Conservation (phyloP, 2,888 invertebrate species). For the Aproaerema taeniolella region DNA sequence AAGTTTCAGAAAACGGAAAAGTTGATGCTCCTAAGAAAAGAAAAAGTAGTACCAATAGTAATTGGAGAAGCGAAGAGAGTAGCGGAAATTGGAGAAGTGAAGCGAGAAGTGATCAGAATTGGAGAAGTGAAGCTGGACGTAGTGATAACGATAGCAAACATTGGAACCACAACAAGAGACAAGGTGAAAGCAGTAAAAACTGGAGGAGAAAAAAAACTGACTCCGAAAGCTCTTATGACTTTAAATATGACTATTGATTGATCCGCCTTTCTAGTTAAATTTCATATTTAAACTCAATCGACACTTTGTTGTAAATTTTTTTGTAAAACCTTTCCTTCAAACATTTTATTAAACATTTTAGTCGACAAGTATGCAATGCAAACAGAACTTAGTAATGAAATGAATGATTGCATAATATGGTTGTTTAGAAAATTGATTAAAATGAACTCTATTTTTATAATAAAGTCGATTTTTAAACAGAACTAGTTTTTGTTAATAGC, state of each 20-base stretch:
- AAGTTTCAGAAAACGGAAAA: constrained; percentile 17
- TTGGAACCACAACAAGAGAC: too few relatives aligned
- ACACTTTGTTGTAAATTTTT: too few relatives aligned
- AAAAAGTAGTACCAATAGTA: neutral
- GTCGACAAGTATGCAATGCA: too few relatives aligned
- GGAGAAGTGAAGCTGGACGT: constrained; percentile 1
- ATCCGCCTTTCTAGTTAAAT: neutral
- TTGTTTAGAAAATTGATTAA: too few relatives aligned
- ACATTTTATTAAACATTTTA: too few relatives aligned
- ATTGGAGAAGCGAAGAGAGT: neutral
- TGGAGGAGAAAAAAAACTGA: constrained; percentile 16
- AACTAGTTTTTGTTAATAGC: too few relatives aligned
- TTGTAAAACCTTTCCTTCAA: too few relatives aligned
- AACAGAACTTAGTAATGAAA: too few relatives aligned
- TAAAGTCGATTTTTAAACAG: too few relatives aligned
- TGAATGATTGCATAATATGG: too few relatives aligned
- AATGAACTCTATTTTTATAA: too few relatives aligned
- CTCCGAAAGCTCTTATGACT: constrained; percentile 34
- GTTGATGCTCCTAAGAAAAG: neutral
- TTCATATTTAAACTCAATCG: too few relatives aligned
- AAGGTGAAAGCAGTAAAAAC: constrained; percentile 11
- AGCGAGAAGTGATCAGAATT: neutral
- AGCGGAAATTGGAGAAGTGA: constrained; percentile 1
- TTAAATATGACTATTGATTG: constrained; percentile 41
- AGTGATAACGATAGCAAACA: neutral